These are phyloP conservation scores for Mormyrus proboscirostris DNA, from an alignment of 2,797 vertebrate species.

Conservation along the genomic window DNA sequence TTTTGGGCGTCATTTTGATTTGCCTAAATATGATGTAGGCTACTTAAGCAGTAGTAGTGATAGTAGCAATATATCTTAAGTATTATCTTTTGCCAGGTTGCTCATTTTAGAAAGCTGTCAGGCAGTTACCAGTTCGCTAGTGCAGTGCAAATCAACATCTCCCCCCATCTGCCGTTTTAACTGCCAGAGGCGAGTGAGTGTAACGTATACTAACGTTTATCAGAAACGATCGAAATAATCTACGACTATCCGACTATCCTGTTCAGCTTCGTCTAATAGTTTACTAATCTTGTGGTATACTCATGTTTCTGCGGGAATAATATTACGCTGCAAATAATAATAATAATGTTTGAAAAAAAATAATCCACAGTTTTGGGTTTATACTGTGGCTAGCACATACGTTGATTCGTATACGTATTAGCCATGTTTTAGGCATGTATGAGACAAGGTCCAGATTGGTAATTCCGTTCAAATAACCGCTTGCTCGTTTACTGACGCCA, in stretches of 20 bases:
- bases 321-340: background rate
- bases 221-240: background rate
- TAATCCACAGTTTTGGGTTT: background rate
- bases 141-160: background rate
- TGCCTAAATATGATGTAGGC: background rate
- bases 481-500: background rate
- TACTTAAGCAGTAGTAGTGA: background rate
- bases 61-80: background rate
- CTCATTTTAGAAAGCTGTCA: background rate
- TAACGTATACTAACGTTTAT: background rate
- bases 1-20: background rate
- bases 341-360: background rate
- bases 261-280: background rate
- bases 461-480: background rate
- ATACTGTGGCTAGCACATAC: background rate
- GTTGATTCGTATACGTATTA: background rate
- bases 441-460: background rate
- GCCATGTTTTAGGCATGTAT: background rate
- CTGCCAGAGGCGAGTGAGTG: background rate
- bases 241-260: too few species aligned
- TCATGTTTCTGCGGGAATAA: background rate
- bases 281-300: background rate
- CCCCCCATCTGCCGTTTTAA: background rate
- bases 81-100: background rate
- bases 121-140: background rate